Evolutionary conservation across 2,113 vertebrate genomes (phyloP).

Genomic region (Heterotis niloticus): DNA sequence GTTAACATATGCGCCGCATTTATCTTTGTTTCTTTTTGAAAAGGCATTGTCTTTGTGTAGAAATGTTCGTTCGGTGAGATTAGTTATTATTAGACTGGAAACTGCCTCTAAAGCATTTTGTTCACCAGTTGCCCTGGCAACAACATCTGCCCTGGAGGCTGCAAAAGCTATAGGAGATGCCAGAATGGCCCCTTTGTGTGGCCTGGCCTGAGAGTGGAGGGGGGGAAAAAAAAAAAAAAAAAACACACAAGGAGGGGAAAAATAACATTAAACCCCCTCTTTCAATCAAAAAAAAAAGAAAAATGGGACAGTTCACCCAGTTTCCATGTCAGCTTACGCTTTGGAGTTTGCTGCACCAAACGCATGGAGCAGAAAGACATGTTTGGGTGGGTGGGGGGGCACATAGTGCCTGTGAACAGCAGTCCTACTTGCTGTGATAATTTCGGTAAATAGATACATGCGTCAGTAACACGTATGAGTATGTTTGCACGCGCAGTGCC

Average conservation of each 20-base stretch:
- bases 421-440: background rate
- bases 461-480: background rate
- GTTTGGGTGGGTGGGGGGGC: background rate
- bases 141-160: constrained; percentile 70
- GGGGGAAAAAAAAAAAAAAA: too few species aligned
- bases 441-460: background rate
- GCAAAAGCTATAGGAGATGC: constrained; percentile 68
- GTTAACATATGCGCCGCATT: background rate
- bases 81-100: constrained; percentile 86
- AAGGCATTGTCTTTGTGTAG: constrained; percentile 50
- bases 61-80: constrained; percentile 69
- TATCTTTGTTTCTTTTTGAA: constrained; percentile 43
- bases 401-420: background rate
- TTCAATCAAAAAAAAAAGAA: background rate
- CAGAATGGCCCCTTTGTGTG: constrained; percentile 43
- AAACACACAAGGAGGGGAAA: constrained; percentile 23
- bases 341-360: constrained; percentile 23
- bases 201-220: constrained; percentile 37
- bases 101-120: constrained; percentile 76
- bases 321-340: background rate
- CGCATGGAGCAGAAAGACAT: background rate
- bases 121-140: constrained; percentile 85
- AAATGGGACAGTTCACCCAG: background rate
- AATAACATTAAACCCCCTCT: constrained; percentile 6
- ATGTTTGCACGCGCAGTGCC: constrained; percentile 9